Conservation (phyloP, 2,888 invertebrate species). For the Eupithecia exiguata region DNA sequence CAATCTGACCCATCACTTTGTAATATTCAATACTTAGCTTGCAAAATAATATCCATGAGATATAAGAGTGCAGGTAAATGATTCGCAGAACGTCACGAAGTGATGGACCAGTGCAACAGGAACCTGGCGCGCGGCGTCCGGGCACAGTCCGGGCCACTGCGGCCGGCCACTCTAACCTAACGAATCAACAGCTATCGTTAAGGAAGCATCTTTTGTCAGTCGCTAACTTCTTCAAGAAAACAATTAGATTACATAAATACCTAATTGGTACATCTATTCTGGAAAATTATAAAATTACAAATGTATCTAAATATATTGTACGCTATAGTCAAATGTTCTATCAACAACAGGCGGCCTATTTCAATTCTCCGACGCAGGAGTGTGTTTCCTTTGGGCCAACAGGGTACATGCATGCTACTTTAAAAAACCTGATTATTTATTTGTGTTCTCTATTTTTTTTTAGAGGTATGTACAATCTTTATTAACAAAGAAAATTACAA, state of each 20-base stretch:
- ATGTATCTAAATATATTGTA: slow-evolving; percentile 16
- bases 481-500: too few species aligned
- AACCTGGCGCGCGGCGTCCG: too few species aligned
- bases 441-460: too few species aligned
- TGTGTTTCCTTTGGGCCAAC: not conserved
- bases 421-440: too few species aligned
- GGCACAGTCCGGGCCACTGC: too few species aligned
- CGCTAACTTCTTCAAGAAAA: slow-evolving; percentile 25
- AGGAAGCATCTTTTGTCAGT: slow-evolving; percentile 26
- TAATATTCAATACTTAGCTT: not conserved
- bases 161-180: too few species aligned
- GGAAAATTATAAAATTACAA: slow-evolving; percentile 35
- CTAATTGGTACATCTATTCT: slow-evolving; percentile 11
- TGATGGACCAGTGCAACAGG: not conserved
- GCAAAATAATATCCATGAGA: slow-evolving; percentile 13
- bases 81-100: not conserved
- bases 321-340: not conserved
- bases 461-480: too few species aligned
- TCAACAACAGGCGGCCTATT: not conserved
- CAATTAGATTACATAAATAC: slow-evolving; percentile 10
- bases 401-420: too few species aligned
- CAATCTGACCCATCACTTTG: slow-evolving; percentile 9
- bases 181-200: not conserved
- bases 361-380: not conserved
- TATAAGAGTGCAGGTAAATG: slow-evolving; percentile 12